These are phyloP conservation scores for Lynx canadensis DNA, from an alignment of 2,113 vertebrate genomes.

Conservation along the genomic window DNA sequence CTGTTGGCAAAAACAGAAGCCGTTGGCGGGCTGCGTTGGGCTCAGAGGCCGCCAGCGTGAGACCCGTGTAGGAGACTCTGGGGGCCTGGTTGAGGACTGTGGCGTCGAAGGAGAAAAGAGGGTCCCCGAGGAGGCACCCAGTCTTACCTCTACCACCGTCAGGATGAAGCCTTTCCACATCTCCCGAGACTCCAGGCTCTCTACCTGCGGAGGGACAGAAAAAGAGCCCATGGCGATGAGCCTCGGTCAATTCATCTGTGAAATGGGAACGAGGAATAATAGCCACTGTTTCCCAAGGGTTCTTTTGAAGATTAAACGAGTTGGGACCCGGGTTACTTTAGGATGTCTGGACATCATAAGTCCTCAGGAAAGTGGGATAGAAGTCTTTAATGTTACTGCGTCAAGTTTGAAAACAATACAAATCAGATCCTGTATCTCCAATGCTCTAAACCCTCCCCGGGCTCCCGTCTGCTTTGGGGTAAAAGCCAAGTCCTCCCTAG, in stretches of 20 bases:
- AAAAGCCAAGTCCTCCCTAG: not conserved
- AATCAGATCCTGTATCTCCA: not conserved
- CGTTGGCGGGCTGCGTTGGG: not conserved
- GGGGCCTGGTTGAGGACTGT: not conserved
- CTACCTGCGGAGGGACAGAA: constrained; percentile 76
- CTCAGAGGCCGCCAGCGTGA: not conserved
- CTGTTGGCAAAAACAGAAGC: not conserved
- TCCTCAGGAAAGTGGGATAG: not conserved
- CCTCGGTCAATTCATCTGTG: not conserved
- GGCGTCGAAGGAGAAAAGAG: not conserved
- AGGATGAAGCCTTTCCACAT: constrained; percentile 91
- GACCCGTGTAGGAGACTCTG: rapidly evolving
- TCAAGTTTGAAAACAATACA: not conserved
- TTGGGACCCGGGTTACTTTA: not conserved
- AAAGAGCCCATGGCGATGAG: rapidly evolving
- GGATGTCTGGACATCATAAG: not conserved
- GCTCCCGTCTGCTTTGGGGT: not conserved
- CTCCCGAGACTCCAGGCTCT: constrained; percentile 88
- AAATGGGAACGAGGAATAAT: not conserved
- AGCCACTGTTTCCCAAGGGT: not conserved
- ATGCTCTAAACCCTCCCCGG: not conserved
- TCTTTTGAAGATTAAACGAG: not conserved
- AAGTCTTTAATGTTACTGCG: not conserved
- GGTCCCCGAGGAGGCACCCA: not conserved
- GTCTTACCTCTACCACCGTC: constrained; percentile 87